Conservation (phyloP, 2,888 invertebrate species). For the Cenopis cana region DNA sequence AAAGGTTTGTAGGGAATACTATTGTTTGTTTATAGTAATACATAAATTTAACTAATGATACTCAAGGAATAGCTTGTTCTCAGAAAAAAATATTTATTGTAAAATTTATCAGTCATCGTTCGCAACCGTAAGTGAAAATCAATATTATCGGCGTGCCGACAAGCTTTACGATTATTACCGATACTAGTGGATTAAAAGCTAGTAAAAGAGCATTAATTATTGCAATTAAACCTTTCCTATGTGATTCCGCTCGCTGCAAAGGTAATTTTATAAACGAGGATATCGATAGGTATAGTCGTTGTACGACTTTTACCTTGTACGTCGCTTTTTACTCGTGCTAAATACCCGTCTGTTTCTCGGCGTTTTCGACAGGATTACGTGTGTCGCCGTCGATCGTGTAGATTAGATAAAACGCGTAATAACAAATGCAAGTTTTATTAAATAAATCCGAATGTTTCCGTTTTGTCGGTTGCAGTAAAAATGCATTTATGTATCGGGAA, state of each 20-base stretch:
- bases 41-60: no score
- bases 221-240: constrained; percentile 61
- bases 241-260: constrained; percentile 19
- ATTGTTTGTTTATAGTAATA: no score
- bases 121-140: constrained; percentile 49
- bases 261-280: neutral
- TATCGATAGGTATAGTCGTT: neutral
- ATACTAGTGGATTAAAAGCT: constrained; percentile 60
- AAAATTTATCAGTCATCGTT: constrained; percentile 17
- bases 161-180: constrained; percentile 77
- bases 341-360: neutral
- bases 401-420: constrained; percentile 61
- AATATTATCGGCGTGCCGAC: constrained; percentile 72
- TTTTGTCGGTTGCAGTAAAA: constrained; percentile 59
- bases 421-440: constrained; percentile 51
- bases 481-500: constrained; percentile 53
- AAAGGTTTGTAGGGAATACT: no score
- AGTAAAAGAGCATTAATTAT: constrained; percentile 58
- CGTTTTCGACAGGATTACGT: constrained; percentile 17
- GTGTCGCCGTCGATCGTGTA: constrained; percentile 51
- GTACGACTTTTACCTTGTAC: neutral
- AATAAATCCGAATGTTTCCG: constrained; percentile 61
- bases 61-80: neutral
- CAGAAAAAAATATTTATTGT: no score
- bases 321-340: neutral